Percentiles rank a stretch among this genome's conserved stretches.
phyloP scores from a whole-genome alignment of 1,140 invertebrate genomes.

The Akabosia matsudoensis region DNA sequence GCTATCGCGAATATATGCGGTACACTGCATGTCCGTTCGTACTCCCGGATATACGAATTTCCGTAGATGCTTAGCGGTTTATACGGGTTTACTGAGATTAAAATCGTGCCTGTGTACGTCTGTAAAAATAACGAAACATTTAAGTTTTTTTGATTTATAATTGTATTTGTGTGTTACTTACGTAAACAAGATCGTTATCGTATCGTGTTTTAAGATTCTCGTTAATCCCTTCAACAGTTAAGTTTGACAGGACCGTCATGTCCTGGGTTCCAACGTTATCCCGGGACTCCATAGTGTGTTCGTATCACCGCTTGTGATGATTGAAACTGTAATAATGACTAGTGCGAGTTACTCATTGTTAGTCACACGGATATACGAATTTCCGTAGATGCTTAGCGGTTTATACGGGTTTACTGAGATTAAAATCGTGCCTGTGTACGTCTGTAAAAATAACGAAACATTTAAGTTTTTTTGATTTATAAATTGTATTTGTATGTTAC shows the following conservation, averaged over 20 bases:
- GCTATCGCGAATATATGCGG: constrained; percentile 88
- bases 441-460: too few relatives aligned
- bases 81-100: constrained; percentile 95
- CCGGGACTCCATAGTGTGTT: too few relatives aligned
- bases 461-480: too few relatives aligned
- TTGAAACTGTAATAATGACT: too few relatives aligned
- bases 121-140: too few relatives aligned
- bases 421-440: constrained; percentile 87
- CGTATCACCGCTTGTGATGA: too few relatives aligned
- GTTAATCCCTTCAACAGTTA: constrained; percentile 88
- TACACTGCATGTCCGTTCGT: constrained; percentile 62
- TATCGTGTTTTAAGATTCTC: constrained; percentile 82
- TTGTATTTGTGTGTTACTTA: constrained; percentile 57
- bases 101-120: constrained; percentile 88
- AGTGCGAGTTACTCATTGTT: too few relatives aligned
- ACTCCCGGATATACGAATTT: constrained; percentile 64
- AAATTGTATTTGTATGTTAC: constrained; percentile 49
- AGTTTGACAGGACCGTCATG: constrained; percentile 90
- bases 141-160: too few relatives aligned
- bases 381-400: constrained; percentile 79
- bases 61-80: constrained; percentile 80
- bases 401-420: constrained; percentile 96
- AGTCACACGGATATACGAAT: constrained; percentile 54
- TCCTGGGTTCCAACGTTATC: constrained; percentile 54
- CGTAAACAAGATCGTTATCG: constrained; percentile 81